Conservation (phyloP, 2,113 vertebrate species). For the Istiophorus platypterus region DNA sequence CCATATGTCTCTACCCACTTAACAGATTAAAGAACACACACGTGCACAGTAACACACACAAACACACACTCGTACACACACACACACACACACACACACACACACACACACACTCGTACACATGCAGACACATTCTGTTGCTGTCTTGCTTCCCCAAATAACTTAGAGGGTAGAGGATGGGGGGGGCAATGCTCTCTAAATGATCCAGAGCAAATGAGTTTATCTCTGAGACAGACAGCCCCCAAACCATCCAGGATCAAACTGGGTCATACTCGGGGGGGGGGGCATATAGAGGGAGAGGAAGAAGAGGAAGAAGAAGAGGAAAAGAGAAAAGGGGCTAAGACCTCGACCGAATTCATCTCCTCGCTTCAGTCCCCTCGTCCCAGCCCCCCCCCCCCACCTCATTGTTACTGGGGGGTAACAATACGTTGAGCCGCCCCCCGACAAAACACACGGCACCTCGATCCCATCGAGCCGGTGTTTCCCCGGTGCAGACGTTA, state of each 20-base stretch:
- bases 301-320: not conserved
- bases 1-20: slow-evolving; percentile 69
- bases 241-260: slow-evolving; percentile 72
- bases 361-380: not conserved
- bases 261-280: slow-evolving; percentile 65
- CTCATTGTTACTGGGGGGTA: too few species aligned
- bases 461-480: too few species aligned
- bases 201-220: slow-evolving; percentile 78
- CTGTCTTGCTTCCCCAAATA: slow-evolving; percentile 56
- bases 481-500: too few species aligned
- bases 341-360: not conserved
- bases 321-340: not conserved
- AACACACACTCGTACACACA: slow-evolving; percentile 12
- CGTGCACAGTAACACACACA: slow-evolving; percentile 7
- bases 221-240: slow-evolving; percentile 70
- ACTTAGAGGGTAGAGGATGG: slow-evolving; percentile 3
- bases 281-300: not conserved
- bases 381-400: not conserved
- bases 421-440: too few species aligned
- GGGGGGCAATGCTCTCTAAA: slow-evolving; percentile 65
- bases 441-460: too few species aligned
- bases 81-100: not conserved
- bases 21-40: slow-evolving; percentile 71
- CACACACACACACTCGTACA: slow-evolving; percentile 2
- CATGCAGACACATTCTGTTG: slow-evolving; percentile 30